Conservation (phyloP, 2,888 invertebrate species). For the Chesias legatella region DNA sequence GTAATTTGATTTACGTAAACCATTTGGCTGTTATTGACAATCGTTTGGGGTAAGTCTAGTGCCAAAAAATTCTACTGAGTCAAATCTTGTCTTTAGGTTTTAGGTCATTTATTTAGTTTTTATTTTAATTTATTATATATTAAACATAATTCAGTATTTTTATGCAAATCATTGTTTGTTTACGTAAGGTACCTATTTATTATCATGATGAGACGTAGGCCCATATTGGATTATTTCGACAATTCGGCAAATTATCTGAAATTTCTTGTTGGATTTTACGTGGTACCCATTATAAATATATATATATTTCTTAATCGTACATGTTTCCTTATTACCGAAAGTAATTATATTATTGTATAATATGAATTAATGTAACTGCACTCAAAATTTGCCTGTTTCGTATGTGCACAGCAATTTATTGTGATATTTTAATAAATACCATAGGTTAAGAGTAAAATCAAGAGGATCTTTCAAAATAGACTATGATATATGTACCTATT, state of each 20-base stretch:
- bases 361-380: conserved; percentile 75
- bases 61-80: conserved; percentile 7
- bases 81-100: too few relatives aligned
- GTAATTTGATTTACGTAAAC: too few relatives aligned
- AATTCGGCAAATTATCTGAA: conserved; percentile 31
- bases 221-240: conserved; percentile 10
- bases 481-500: conserved; percentile 59
- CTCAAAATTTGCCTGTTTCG: conserved; percentile 80
- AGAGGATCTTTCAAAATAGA: conserved; percentile 62
- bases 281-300: conserved; percentile 15
- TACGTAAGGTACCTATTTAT: not conserved
- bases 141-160: too few relatives aligned
- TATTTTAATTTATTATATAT: too few relatives aligned
- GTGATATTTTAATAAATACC: conserved; percentile 80
- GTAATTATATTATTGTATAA: conserved; percentile 55
- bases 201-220: not conserved
- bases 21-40: too few relatives aligned
- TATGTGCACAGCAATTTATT: conserved; percentile 81
- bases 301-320: conserved; percentile 28
- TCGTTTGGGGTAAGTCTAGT: conserved; percentile 2
- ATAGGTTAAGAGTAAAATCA: conserved; percentile 74
- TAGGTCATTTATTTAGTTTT: too few relatives aligned
- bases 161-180: not conserved
- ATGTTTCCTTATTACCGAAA: conserved; percentile 56
- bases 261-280: conserved; percentile 3